Conservation (phyloP, 1,140 invertebrate species). For the Bombus ignitus region DNA sequence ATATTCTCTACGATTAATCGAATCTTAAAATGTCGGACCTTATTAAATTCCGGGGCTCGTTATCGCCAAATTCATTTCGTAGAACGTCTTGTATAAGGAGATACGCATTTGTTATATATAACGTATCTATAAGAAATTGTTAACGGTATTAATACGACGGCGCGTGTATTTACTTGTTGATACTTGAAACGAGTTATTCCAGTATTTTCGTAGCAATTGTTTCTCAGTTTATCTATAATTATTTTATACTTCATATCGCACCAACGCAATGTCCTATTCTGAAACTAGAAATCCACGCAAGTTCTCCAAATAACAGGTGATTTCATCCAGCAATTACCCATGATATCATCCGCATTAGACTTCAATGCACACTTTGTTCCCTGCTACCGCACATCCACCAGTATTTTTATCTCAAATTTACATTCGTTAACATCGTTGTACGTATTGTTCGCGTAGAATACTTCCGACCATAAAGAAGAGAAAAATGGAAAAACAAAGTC, state of each 20-base stretch:
- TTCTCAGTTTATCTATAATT: background rate
- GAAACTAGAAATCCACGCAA: background rate
- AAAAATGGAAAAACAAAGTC: background rate
- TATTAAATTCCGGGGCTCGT: rapidly evolving
- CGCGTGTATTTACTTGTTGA: too few species aligned
- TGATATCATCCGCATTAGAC: background rate
- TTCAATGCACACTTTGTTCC: too few species aligned
- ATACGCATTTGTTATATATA: too few species aligned
- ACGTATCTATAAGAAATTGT: too few species aligned
- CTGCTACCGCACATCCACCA: too few species aligned
- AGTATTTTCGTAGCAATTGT: background rate
- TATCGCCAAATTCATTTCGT: too few species aligned
- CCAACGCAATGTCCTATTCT: background rate
- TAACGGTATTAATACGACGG: too few species aligned
- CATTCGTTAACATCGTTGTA: background rate
- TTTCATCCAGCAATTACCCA: conserved; percentile 2
- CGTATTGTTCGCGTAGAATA: background rate
- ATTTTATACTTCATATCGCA: background rate
- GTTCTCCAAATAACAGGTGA: conserved; percentile 26
- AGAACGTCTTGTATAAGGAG: too few species aligned
- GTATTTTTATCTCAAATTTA: background rate
- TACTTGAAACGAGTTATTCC: too few species aligned
- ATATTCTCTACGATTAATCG: too few species aligned
- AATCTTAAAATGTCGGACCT: too few species aligned
- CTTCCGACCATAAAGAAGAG: background rate